A percentile compares a stretch with the other conserved stretches of the same genome.
phyloP scores from a whole-genome alignment of 2,888 invertebrate species.

The Eristalinus sepulchralis region DNA sequence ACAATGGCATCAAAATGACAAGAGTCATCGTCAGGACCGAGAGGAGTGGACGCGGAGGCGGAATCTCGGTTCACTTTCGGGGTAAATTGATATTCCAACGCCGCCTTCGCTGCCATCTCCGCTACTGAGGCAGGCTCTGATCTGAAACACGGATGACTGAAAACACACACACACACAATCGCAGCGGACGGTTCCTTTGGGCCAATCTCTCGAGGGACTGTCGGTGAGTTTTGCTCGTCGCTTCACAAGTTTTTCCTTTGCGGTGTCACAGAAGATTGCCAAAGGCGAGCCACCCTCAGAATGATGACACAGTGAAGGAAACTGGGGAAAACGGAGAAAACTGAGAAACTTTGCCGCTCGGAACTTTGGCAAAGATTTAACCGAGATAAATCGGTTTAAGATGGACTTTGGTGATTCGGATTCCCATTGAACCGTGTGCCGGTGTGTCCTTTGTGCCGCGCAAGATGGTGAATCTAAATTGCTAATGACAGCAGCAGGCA shows the following conservation, averaged over 20 bases:
- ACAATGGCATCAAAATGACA: slow-evolving; percentile 10
- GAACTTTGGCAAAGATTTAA: slow-evolving; percentile 64
- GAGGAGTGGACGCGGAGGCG: neutral
- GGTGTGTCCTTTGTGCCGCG: slow-evolving; percentile 11
- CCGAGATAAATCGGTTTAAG: slow-evolving; percentile 63
- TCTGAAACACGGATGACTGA: slow-evolving; percentile 11
- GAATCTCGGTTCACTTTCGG: slow-evolving; percentile 26
- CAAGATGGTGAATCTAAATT: slow-evolving; percentile 46
- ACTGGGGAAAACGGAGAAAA: neutral
- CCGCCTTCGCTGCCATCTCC: neutral
- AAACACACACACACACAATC: neutral
- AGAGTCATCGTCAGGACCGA: neutral
- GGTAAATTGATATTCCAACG: slow-evolving; percentile 61
- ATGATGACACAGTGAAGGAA: slow-evolving; percentile 1
- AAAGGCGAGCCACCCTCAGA: slow-evolving; percentile 9
- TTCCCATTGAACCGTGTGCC: slow-evolving; percentile 10
- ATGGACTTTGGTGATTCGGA: slow-evolving; percentile 46
- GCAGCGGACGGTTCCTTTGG: neutral
- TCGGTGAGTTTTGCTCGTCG: slow-evolving; percentile 3
- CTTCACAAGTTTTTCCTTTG: slow-evolving; percentile 5
- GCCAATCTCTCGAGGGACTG: slow-evolving; percentile 9
- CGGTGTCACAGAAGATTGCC: slow-evolving; percentile 54
- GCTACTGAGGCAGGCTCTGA: neutral
- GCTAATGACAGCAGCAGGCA: slow-evolving; percentile 60
- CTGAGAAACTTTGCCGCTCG: slow-evolving; percentile 44